These are phyloP conservation scores for Bujurquina vittata DNA, from an alignment of 2,113 vertebrate genomes.

Conservation along the genomic window DNA sequence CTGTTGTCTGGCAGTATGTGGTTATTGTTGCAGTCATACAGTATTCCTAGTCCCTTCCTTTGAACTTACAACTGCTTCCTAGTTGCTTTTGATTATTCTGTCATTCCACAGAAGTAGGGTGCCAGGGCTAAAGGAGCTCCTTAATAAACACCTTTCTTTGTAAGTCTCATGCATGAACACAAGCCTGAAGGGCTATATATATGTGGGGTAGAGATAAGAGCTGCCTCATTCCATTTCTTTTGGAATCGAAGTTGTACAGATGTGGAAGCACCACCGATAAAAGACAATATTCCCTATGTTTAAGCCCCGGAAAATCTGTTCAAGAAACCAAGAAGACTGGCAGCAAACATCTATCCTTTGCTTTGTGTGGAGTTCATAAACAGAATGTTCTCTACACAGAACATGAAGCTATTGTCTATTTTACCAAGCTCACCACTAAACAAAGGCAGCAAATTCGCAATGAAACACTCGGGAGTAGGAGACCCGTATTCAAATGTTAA, in stretches of 20 bases:
- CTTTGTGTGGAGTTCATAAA: slow-evolving; percentile 64
- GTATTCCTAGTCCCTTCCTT: background rate
- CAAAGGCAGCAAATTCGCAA: slow-evolving; percentile 61
- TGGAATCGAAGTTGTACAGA: slow-evolving; percentile 61
- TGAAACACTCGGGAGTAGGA: slow-evolving; percentile 52
- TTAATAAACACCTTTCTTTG: slow-evolving; percentile 62
- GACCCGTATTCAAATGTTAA: slow-evolving; percentile 75
- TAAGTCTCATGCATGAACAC: slow-evolving; percentile 38
- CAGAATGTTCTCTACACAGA: slow-evolving; percentile 61
- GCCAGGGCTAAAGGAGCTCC: slow-evolving; percentile 45
- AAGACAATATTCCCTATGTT: slow-evolving; percentile 68
- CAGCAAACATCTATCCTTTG: slow-evolving; percentile 53
- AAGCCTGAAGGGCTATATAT: slow-evolving; percentile 65
- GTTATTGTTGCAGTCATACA: background rate
- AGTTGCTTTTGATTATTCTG: slow-evolving; percentile 37
- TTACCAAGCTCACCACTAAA: slow-evolving; percentile 57
- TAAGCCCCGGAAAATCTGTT: slow-evolving; percentile 75
- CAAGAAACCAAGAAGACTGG: slow-evolving; percentile 55
- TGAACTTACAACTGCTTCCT: slow-evolving; percentile 8
- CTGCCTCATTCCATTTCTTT: slow-evolving; percentile 48
- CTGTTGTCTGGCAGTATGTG: background rate
- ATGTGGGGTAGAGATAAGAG: slow-evolving; percentile 64
- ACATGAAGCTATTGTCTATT: slow-evolving; percentile 71
- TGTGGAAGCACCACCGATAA: slow-evolving; percentile 60
- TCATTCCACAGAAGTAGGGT: slow-evolving; percentile 38